Evolutionary conservation across 2,113 vertebrate species (phyloP).

Genomic region (Sinocyclocheilus anshuiensis): DNA sequence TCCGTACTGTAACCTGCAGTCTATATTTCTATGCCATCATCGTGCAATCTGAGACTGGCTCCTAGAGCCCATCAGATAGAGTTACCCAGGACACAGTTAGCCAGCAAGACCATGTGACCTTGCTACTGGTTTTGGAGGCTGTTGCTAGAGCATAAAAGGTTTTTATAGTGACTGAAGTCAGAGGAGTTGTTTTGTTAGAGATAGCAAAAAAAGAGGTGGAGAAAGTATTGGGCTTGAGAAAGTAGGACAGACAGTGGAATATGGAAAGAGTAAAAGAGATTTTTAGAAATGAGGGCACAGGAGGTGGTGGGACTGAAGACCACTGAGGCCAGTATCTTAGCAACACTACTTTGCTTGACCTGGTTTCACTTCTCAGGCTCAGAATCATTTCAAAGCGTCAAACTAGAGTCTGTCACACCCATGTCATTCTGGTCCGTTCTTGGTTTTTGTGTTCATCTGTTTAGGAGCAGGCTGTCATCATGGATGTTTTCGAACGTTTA

Average conservation of each 20-base stretch:
- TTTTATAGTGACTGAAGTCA: slow-evolving; percentile 39
- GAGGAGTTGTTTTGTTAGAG: slow-evolving; percentile 10
- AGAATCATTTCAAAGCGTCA: not conserved
- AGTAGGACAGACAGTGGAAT: slow-evolving; percentile 4
- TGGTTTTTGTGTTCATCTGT: not conserved
- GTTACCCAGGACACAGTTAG: slow-evolving; percentile 64
- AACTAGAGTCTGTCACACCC: not conserved
- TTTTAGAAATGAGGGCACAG: slow-evolving; percentile 8
- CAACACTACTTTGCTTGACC: slow-evolving; percentile 39
- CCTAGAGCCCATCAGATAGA: slow-evolving; percentile 62
- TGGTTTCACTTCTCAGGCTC: slow-evolving; percentile 12
- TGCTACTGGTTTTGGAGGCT: slow-evolving; percentile 70
- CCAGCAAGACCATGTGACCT: slow-evolving; percentile 67
- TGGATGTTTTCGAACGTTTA: slow-evolving; percentile 4
- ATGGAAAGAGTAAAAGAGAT: not conserved
- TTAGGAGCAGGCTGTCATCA: not conserved
- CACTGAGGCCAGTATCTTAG: not conserved
- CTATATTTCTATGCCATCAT: slow-evolving; percentile 71
- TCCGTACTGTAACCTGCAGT: slow-evolving; percentile 60
- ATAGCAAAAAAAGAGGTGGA: not conserved
- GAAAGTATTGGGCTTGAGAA: slow-evolving; percentile 15
- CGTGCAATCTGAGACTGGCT: slow-evolving; percentile 67
- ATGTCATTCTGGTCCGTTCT: not conserved
- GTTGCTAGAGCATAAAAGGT: slow-evolving; percentile 71
- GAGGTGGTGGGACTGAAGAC: slow-evolving; percentile 4